Evolutionary conservation across 2,888 invertebrate genomes (phyloP).

Genomic region (Didymodactylos carnosus): DNA sequence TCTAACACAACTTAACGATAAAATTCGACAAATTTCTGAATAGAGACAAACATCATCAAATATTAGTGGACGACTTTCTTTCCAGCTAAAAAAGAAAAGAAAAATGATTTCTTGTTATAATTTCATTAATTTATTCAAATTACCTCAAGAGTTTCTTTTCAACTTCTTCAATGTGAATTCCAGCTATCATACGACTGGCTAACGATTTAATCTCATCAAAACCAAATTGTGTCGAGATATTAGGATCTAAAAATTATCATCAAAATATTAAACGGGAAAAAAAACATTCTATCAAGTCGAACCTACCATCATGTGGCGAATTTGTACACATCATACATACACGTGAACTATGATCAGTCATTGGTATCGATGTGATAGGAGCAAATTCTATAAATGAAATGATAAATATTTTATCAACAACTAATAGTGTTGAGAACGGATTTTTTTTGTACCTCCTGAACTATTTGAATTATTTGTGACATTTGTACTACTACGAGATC

Average conservation of each 20-base stretch:
- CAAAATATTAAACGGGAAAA: too few relatives aligned
- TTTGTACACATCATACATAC: background rate
- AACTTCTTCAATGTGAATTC: background rate
- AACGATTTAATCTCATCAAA: background rate
- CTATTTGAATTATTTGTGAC: background rate
- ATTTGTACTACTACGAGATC: background rate
- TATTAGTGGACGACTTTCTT: slow-evolving; percentile 39
- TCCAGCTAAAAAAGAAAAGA: slow-evolving; percentile 28
- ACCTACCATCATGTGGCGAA: background rate
- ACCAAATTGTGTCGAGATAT: background rate
- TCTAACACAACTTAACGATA: slow-evolving; percentile 59
- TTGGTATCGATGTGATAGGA: too few relatives aligned
- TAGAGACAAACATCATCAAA: slow-evolving; percentile 67
- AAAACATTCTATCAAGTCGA: too few relatives aligned
- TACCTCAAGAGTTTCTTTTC: background rate
- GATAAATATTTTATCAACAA: background rate
- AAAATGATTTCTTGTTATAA: background rate
- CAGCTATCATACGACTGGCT: background rate
- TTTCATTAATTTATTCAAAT: background rate
- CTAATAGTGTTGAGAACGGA: too few relatives aligned
- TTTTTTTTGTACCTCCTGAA: background rate
- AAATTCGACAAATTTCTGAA: slow-evolving; percentile 63
- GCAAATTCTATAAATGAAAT: background rate
- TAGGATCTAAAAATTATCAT: too few relatives aligned
- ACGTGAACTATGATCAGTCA: background rate